A percentile compares a stretch with the other conserved stretches of the same genome.
phyloP scores from a whole-genome alignment of 2,113 vertebrate species.

The Smithornis capensis region DNA sequence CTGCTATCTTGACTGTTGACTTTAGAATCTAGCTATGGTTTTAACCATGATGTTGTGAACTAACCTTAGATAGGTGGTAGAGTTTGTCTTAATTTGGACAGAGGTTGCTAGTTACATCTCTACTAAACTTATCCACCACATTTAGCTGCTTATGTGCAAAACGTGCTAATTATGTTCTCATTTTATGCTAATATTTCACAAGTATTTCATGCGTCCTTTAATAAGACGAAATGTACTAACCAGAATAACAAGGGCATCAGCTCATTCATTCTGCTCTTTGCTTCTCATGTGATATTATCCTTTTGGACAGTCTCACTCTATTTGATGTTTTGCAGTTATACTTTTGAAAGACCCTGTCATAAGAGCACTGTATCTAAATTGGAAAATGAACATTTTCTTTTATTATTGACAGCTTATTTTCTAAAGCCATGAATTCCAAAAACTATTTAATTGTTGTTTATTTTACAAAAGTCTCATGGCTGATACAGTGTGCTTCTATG shows the following conservation, averaged over 20 bases:
- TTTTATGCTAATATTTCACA: slow-evolving; percentile 80
- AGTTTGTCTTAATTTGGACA: slow-evolving; percentile 54
- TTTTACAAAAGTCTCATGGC: neutral
- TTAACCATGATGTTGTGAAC: slow-evolving; percentile 56
- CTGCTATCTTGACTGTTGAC: neutral
- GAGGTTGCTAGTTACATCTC: slow-evolving; percentile 25
- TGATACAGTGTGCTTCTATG: slow-evolving; percentile 62
- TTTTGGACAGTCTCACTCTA: slow-evolving; percentile 50
- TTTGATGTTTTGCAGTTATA: neutral
- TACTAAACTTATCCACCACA: slow-evolving; percentile 40
- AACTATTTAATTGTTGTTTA: neutral
- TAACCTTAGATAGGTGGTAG: slow-evolving; percentile 44
- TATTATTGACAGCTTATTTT: neutral
- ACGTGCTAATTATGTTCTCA: slow-evolving; percentile 60
- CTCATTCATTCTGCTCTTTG: slow-evolving; percentile 73
- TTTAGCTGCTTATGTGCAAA: slow-evolving; percentile 63
- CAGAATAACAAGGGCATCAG: slow-evolving; percentile 65
- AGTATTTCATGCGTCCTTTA: slow-evolving; percentile 85
- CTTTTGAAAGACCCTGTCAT: slow-evolving; percentile 58
- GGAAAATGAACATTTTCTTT: neutral
- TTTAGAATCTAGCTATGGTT: slow-evolving; percentile 23
- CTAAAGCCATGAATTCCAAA: neutral
- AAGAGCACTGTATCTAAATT: slow-evolving; percentile 65
- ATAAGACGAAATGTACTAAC: slow-evolving; percentile 75
- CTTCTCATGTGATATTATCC: slow-evolving; percentile 71